Evolutionary conservation across 1,140 invertebrate genomes (phyloP).

Genomic region (Lysiphlebus fabarum): DNA sequence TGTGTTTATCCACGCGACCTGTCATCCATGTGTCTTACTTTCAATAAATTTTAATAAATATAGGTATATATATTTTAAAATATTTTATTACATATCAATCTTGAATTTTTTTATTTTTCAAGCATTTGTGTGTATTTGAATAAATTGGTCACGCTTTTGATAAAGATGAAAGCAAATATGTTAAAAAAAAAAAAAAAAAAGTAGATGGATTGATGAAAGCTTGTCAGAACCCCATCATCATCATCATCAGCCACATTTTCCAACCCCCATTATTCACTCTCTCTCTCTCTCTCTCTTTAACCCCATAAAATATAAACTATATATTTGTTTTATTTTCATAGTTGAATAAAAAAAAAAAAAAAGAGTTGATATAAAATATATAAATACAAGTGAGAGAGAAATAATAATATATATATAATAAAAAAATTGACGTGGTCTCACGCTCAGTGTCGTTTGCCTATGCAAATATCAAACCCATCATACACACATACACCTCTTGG

Average conservation of each 20-base stretch:
- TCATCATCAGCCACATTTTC: too few species aligned
- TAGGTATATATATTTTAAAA: too few species aligned
- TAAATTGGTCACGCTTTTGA: slow-evolving; percentile 39
- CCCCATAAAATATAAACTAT: slow-evolving; percentile 3
- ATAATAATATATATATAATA: slow-evolving; percentile 29
- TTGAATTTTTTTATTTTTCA: too few species aligned
- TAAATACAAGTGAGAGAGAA: slow-evolving; percentile 15
- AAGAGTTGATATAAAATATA: slow-evolving; percentile 22
- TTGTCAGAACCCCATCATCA: slow-evolving; percentile 24
- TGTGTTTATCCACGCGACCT: slow-evolving; percentile 16
- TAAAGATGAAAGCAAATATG: slow-evolving; percentile 25
- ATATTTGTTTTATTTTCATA: slow-evolving; percentile 33
- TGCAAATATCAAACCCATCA: slow-evolving; percentile 5
- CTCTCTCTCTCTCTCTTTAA: slow-evolving; percentile 27
- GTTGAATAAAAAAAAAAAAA: not conserved
- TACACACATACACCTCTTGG: too few species aligned
- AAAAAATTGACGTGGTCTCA: slow-evolving; percentile 40
- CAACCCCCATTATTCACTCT: too few species aligned
- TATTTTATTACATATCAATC: slow-evolving; percentile 34
- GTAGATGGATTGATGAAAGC: slow-evolving; percentile 38
- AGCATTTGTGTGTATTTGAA: too few species aligned
- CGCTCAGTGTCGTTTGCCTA: slow-evolving; percentile 24
- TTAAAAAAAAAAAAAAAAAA: slow-evolving; percentile 14
- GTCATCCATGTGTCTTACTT: slow-evolving; percentile 18
- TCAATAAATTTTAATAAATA: slow-evolving; percentile 10